A percentile compares a stretch with the other conserved stretches of the same genome.
These are phyloP conservation scores for Emydoidea blandingii DNA, from an alignment of 2,797 vertebrate species.

Conservation along the genomic window DNA sequence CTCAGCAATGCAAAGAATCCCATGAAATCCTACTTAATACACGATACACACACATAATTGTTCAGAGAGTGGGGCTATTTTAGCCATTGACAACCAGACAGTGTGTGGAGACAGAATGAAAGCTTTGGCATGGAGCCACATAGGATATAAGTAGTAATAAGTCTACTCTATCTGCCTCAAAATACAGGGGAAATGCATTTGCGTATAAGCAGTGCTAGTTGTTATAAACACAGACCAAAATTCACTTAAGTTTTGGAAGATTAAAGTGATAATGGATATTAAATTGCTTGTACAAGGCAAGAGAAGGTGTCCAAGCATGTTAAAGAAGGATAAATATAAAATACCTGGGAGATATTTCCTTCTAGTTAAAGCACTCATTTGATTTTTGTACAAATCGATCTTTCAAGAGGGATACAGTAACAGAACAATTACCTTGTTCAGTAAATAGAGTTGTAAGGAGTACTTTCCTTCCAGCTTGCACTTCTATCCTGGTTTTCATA, in stretches of 20 bases:
- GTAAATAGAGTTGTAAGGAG: background rate
- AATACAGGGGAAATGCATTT: background rate
- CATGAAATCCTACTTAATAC: background rate
- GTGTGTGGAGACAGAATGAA: background rate
- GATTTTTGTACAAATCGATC: background rate
- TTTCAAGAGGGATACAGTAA: background rate
- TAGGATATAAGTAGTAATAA: background rate
- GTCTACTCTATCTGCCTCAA: background rate
- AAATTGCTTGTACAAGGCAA: background rate
- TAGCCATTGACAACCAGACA: background rate
- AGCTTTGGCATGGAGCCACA: background rate
- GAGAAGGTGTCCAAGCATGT: background rate
- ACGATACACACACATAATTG: background rate
- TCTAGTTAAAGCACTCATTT: background rate
- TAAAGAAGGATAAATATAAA: background rate
- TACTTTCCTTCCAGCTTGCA: background rate
- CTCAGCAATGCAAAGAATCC: background rate
- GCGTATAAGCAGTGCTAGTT: background rate
- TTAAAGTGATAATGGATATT: background rate
- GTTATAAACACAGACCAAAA: background rate
- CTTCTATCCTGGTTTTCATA: fast-evolving
- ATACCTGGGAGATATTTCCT: background rate
- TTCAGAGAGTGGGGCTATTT: background rate
- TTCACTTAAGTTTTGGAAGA: background rate
- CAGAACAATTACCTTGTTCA: background rate